Percentiles rank a stretch among this genome's conserved stretches.
phyloP scores from a whole-genome alignment of 2,797 vertebrate genomes.

The Hyperoplus lanceolatus region DNA sequence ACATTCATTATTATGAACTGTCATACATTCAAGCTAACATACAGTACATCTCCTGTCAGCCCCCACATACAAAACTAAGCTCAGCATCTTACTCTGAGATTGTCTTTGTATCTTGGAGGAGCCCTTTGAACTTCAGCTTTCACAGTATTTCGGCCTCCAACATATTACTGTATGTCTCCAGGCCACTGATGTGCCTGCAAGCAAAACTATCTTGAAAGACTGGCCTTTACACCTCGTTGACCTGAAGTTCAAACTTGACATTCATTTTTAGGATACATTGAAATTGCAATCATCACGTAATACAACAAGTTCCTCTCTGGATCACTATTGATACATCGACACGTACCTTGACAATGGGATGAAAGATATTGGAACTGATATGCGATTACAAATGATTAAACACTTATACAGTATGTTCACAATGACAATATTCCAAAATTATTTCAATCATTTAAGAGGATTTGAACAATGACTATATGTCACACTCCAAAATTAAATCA shows the following conservation, averaged over 20 bases:
- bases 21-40: conserved; percentile 1
- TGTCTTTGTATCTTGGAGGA: conserved; percentile 45
- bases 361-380: neutral
- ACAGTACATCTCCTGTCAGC: conserved; percentile 33
- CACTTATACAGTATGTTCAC: neutral
- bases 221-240: conserved; percentile 44
- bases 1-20: neutral
- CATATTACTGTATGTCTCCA: conserved; percentile 13
- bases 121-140: conserved; percentile 58
- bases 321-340: neutral
- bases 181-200: conserved; percentile 42
- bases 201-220: conserved; percentile 46
- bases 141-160: conserved; percentile 37
- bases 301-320: neutral
- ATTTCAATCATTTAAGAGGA: neutral
- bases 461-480: neutral
- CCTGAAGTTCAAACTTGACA: conserved; percentile 4
- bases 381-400: neutral
- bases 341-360: neutral
- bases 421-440: neutral
- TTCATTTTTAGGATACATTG: conserved; percentile 6
- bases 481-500: neutral
- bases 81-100: conserved; percentile 38
- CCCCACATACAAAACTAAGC: neutral
- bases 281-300: neutral